These are phyloP conservation scores for Propsilocerus akamusi DNA, from an alignment of 1,140 invertebrate species.

Conservation along the genomic window DNA sequence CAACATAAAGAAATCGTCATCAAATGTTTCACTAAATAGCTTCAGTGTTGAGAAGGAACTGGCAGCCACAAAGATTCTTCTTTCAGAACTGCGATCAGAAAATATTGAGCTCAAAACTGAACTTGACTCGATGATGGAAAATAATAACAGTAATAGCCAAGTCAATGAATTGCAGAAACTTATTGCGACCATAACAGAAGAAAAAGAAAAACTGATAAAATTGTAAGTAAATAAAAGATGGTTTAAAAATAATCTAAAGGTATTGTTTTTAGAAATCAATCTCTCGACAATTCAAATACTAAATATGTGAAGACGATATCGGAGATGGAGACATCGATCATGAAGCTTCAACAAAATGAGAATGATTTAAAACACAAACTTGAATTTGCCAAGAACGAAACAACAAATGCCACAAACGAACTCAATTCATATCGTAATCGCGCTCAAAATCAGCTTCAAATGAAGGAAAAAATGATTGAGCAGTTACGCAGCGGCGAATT, in stretches of 20 bases:
- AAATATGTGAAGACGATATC: conserved; percentile 21
- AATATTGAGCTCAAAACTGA: conserved; percentile 16
- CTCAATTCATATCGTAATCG: conserved; percentile 47
- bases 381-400: conserved; percentile 35
- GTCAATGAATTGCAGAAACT: conserved; percentile 17
- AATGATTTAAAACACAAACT: conserved; percentile 26
- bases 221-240: conserved; percentile 14
- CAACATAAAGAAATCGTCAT: background rate
- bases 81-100: conserved; percentile 16
- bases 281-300: conserved; percentile 11
- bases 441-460: conserved; percentile 53
- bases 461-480: conserved; percentile 55
- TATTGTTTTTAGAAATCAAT: background rate
- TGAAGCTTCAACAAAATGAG: conserved; percentile 25
- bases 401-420: conserved; percentile 35
- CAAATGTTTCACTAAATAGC: background rate
- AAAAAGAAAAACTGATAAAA: conserved; percentile 23
- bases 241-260: background rate
- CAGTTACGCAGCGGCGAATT: conserved; percentile 31
- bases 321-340: conserved; percentile 22
- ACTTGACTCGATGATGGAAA: conserved; percentile 13
- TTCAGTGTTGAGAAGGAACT: conserved; percentile 14
- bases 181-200: conserved; percentile 20
- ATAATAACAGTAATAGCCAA: conserved; percentile 10
- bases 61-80: conserved; percentile 17